Conservation (phyloP, 2,888 invertebrate genomes). For the Coenonympha arcania region DNA sequence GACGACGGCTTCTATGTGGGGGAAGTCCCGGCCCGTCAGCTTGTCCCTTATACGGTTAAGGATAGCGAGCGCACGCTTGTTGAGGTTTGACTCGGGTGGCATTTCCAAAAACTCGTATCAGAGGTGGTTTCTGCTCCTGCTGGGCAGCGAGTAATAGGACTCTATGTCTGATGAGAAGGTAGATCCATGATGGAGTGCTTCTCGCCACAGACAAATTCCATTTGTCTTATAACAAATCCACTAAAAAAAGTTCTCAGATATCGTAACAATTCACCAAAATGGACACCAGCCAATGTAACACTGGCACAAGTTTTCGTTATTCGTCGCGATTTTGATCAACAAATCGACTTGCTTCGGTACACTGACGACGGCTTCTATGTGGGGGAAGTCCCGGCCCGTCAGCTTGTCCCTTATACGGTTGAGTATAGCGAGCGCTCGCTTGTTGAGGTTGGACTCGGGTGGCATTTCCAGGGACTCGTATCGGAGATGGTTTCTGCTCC, state of each 20-base stretch:
- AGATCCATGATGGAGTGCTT: constrained; percentile 57
- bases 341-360: constrained; percentile 94
- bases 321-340: constrained; percentile 95
- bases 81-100: constrained; percentile 84
- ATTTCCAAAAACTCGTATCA: constrained; percentile 63
- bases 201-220: too few relatives aligned
- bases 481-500: constrained; percentile 54
- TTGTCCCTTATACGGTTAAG: constrained; percentile 95
- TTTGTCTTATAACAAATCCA: too few relatives aligned
- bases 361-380: constrained; percentile 79
- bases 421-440: constrained; percentile 92
- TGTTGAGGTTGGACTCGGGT: constrained; percentile 88
- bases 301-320: constrained; percentile 98
- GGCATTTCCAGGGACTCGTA: constrained; percentile 65
- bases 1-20: constrained; percentile 79
- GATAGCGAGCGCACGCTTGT: constrained; percentile 93
- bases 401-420: constrained; percentile 94
- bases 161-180: constrained; percentile 63
- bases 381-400: constrained; percentile 93
- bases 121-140: constrained; percentile 53
- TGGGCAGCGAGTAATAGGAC: constrained; percentile 57
- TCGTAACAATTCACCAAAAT: constrained; percentile 75
- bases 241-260: too few relatives aligned
- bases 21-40: constrained; percentile 94
- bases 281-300: constrained; percentile 99